Base-by-base conservation (phyloP, 2,797 vertebrate species). In the Enteromius paludinosus region DNA sequence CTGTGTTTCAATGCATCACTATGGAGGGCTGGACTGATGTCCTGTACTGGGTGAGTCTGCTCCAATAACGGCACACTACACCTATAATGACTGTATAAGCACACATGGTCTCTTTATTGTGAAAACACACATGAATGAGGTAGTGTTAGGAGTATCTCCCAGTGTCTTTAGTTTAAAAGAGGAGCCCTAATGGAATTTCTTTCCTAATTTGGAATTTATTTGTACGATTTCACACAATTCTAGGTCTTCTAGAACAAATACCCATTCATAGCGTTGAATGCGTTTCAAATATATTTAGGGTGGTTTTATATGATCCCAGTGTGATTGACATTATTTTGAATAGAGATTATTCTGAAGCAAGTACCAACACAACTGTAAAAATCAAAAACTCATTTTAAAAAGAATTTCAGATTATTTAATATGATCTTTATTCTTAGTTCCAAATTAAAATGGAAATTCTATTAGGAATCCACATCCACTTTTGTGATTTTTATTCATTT, bases 1-100 rank as follows among this genome's bases (percentile, higher is more conserved):
- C 98, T 0, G 98, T 99, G 89, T 99, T 99, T 90, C 98, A 99
- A 91, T 99, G 98, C 92, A 99, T 99, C 93, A 99, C 98, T n/a
- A 99, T 99, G 98, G 98, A 99, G 89, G 98, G 97, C 88, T 99
- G 98, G 97, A 98, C 97, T 0, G 98, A 99, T 0, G 97, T 98
- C 20, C 93, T 99, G 0, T 99, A 99, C 93, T 99, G 98, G 97
- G 98, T 99, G 94, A 94, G 94, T 90, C 93, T 90, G 89, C 15
- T 71, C 84, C 82, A 75, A 15, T 74, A 66, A 84, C 4, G n/a
- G 23, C 69, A 62, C 62, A 75, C 11, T 7, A 10, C 70, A 69
- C 35, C 0, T 25, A 23, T 38, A 38, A 66, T 45, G 17, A 49
- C 3, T 11, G 9, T n/a, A n/a, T 43, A 35, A 47, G 15, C 30